A percentile compares a stretch with the other conserved stretches of the same genome.
phyloP scores from a whole-genome alignment of 2,888 invertebrate genomes.

The Exocentrus adspersus region DNA sequence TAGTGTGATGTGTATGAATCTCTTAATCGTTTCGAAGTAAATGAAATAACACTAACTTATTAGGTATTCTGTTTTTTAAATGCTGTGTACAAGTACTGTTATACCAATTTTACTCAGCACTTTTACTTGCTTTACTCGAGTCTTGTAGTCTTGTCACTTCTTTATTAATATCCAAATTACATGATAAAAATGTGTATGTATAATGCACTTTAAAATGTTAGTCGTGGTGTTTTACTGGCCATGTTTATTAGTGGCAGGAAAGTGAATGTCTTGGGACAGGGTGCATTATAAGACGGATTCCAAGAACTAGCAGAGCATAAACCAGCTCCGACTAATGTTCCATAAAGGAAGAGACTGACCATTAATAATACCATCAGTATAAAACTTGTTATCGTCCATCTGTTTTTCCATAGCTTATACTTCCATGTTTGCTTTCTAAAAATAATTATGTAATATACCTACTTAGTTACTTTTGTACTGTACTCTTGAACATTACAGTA shows the following conservation, averaged over 20 bases:
- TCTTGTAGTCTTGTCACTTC: no score
- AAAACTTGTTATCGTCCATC: constrained; percentile 45
- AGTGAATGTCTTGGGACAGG: constrained; percentile 37
- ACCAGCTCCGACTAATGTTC: constrained; percentile 48
- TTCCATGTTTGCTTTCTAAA: constrained; percentile 10
- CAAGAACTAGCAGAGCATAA: constrained; percentile 41
- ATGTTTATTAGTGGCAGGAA: constrained; percentile 37
- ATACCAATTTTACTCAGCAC: no score
- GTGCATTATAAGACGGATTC: constrained; percentile 18
- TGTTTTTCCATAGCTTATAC: constrained; percentile 40
- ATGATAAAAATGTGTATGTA: background rate
- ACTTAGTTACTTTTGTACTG: background rate
- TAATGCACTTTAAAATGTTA: constrained; percentile 17
- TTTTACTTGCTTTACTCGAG: no score
- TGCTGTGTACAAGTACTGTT: no score
- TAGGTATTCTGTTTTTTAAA: no score
- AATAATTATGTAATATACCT: background rate
- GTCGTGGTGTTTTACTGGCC: background rate
- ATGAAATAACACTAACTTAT: no score
- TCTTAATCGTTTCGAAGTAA: no score
- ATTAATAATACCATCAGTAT: constrained; percentile 43
- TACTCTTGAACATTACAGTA: no score
- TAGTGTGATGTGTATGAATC: no score
- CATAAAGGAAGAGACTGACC: constrained; percentile 46
- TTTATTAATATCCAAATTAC: background rate